Evolutionary conservation across 2,888 invertebrate genomes (phyloP), one percentile per base, ranked within the genome.

Genomic region (Caradrina kadenii): DNA sequence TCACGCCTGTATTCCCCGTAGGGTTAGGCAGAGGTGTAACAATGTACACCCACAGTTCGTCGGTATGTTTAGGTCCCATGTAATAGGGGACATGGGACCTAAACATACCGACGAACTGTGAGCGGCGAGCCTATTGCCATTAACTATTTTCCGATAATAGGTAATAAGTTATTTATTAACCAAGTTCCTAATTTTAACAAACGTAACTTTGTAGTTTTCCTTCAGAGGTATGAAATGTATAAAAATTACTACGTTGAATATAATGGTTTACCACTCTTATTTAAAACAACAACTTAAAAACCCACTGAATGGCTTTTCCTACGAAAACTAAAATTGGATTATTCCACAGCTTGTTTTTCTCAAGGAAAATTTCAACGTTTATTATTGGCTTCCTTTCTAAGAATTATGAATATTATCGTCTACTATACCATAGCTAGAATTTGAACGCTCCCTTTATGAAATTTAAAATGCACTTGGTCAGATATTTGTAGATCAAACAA

Each of bases 401-500:
- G 65, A 69, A 79, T 45, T 3, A 21, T 61, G 15, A 66, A 50
- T 58, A 58, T 55, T 49, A 61, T 50, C 59, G 13, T 22, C 49
- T 42, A 35, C 15, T 53, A 4, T 52, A 49, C 21, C 22, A 54
- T 19, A 56, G 31, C 56, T 49, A 66, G 65, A 76, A 73, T 66
- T 63, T 69, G 66, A 83, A 80, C 56, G 82, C 71, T 80, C 80
- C 69, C n/a, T 2, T 1, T 39, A 13, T 6, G 17, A 45, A 15
- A 79, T 63, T 78, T 70, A 69, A 80, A 81, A 76, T 67, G 86
- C 87, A 85, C 86, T 88, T 87, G 85, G 77, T 64, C 77, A 82
- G 80, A 86, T 69, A 73, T 73, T 79, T 92, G 17, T 17, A 17
- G 6, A 6, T 45, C 17, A 17, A 5, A 17, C 45, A 4, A 15